A percentile compares a stretch with the other conserved stretches of the same genome.
phyloP scores from a whole-genome alignment of 2,797 vertebrate genomes.

The Bradypodion pumilum region DNA sequence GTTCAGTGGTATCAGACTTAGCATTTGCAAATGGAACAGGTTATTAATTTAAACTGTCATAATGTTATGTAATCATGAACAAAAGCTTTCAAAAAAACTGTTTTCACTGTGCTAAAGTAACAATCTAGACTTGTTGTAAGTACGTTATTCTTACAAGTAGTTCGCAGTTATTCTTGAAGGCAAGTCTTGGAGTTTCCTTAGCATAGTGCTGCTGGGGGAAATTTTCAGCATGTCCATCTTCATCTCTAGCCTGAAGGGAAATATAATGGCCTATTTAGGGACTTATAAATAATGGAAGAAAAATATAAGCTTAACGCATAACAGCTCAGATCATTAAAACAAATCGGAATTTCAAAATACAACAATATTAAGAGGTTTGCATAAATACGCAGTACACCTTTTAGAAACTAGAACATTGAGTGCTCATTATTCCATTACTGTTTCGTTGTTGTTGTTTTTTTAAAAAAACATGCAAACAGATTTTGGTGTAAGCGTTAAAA shows the following conservation, averaged over 20 bases:
- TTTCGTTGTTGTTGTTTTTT: background rate
- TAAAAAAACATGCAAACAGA: constrained; percentile 75
- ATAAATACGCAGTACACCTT: constrained; percentile 80
- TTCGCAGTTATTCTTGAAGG: constrained; percentile 99
- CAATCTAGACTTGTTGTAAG: constrained; percentile 91
- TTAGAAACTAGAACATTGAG: constrained; percentile 75
- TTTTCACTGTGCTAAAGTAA: constrained; percentile 87
- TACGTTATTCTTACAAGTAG: constrained; percentile 99
- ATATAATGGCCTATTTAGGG: constrained; percentile 99
- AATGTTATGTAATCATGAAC: constrained; percentile 79
- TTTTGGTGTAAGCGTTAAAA: constrained; percentile 67
- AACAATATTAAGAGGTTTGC: constrained; percentile 78
- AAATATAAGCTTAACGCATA: constrained; percentile 82
- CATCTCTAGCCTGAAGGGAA: constrained; percentile 99
- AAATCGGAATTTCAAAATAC: constrained; percentile 81
- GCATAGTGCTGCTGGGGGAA: constrained; percentile 98
- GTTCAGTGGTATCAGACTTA: constrained; percentile 77
- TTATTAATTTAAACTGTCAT: constrained; percentile 63
- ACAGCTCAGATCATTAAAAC: constrained; percentile 82
- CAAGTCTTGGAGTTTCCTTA: constrained; percentile 99
- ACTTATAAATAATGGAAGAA: constrained; percentile 91
- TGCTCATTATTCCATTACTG: constrained; percentile 67
- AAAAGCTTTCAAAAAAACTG: constrained; percentile 76
- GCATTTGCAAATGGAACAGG: constrained; percentile 77
- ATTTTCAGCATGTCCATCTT: constrained; percentile 98